phyloP scores from a whole-genome alignment of 2,113 vertebrate species.

The Brachyhypopomus gauderio region DNA sequence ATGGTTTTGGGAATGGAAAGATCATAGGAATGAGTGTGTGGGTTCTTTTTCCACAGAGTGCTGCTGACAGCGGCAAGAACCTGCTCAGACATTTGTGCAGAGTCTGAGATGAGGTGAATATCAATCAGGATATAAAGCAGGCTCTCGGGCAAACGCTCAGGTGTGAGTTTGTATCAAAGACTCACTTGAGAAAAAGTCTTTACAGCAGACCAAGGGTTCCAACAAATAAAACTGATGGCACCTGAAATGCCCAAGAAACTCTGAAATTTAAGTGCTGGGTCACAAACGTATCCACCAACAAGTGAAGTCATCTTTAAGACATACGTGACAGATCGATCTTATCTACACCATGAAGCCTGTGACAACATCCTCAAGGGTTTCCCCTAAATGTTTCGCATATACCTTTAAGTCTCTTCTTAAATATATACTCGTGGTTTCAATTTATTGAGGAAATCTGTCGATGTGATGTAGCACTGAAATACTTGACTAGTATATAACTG shows the following conservation, averaged over 20 bases:
- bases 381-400: neutral
- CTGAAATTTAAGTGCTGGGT: neutral
- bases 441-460: neutral
- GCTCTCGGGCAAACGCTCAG: neutral
- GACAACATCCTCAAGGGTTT: neutral
- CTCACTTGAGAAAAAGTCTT: slow-evolving; percentile 3
- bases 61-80: slow-evolving; percentile 25
- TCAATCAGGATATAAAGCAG: slow-evolving; percentile 27
- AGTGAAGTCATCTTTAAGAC: neutral
- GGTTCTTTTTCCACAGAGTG: neutral
- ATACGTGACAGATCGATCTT: neutral
- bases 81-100: slow-evolving; percentile 12
- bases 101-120: slow-evolving; percentile 20
- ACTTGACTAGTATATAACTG: neutral
- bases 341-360: neutral
- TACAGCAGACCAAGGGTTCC: neutral
- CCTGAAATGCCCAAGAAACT: neutral
- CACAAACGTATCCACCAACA: neutral
- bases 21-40: slow-evolving; percentile 12
- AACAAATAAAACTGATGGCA: neutral
- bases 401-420: neutral
- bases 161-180: neutral
- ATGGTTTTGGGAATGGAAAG: slow-evolving; percentile 39
- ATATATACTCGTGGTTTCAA: too few relatives aligned
- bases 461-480: too few relatives aligned